Evolutionary conservation across 1,140 invertebrate genomes (phyloP).

Genomic region (Scaptomyza pallida): DNA sequence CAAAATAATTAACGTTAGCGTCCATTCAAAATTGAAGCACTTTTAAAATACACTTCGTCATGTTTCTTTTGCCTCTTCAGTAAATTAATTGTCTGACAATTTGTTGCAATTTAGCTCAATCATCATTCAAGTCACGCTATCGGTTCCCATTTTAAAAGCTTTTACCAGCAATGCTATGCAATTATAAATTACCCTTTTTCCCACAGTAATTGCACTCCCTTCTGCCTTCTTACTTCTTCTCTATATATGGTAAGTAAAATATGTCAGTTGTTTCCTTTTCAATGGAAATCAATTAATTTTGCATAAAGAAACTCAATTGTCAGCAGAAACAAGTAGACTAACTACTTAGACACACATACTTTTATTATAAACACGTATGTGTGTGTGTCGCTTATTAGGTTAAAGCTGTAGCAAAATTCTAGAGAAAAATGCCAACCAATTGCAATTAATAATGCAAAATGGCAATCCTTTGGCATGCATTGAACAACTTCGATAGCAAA

Average conservation of each 20-base stretch:
- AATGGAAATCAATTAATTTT: slow-evolving; percentile 79
- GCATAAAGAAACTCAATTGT: slow-evolving; percentile 63
- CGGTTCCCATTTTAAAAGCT: slow-evolving; percentile 27
- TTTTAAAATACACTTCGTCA: neutral
- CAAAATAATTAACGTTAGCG: neutral
- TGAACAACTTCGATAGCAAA: slow-evolving; percentile 13
- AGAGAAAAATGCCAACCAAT: slow-evolving; percentile 71
- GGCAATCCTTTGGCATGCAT: slow-evolving; percentile 26
- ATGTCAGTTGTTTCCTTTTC: slow-evolving; percentile 66
- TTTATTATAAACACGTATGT: neutral
- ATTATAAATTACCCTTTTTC: slow-evolving; percentile 64
- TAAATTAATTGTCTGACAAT: slow-evolving; percentile 40
- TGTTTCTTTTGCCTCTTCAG: neutral
- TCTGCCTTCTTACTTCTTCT: neutral
- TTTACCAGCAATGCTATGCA: slow-evolving; percentile 10
- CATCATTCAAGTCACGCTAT: slow-evolving; percentile 36
- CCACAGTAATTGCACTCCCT: neutral
- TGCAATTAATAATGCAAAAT: slow-evolving; percentile 77
- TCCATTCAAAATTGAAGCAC: too few relatives aligned
- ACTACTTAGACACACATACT: neutral
- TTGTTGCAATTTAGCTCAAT: slow-evolving; percentile 59
- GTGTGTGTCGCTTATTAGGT: slow-evolving; percentile 49
- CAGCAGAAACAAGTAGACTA: slow-evolving; percentile 7
- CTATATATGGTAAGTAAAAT: slow-evolving; percentile 35
- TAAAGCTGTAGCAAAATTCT: slow-evolving; percentile 44